phyloP scores from a whole-genome alignment of 2,113 vertebrate species.

The Willisornis vidua region DNA sequence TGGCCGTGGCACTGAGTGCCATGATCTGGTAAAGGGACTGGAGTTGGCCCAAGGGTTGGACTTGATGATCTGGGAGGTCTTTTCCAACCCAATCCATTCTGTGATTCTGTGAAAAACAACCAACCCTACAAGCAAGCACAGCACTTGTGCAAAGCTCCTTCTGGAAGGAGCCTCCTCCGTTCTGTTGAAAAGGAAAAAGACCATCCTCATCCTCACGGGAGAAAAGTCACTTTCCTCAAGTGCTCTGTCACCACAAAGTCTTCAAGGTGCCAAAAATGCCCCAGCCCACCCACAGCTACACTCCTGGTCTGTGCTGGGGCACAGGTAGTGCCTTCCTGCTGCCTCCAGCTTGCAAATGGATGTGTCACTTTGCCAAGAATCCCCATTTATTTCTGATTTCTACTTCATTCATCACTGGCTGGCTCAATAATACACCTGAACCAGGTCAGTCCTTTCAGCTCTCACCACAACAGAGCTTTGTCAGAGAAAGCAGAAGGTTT shows the following conservation, averaged over 20 bases:
- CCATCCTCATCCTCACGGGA: neutral
- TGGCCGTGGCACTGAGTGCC: too few relatives aligned
- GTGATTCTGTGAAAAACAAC: neutral
- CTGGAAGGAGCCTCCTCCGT: neutral
- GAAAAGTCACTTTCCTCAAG: neutral
- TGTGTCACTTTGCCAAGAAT: neutral
- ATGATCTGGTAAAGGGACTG: too few relatives aligned
- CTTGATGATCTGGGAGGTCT: too few relatives aligned
- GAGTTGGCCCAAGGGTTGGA: too few relatives aligned
- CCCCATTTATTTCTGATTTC: neutral
- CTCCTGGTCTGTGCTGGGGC: neutral
- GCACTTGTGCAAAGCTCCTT: neutral
- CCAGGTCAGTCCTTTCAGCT: neutral
- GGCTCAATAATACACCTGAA: neutral
- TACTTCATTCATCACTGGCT: neutral
- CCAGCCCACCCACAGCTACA: neutral
- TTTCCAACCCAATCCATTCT: too few relatives aligned
- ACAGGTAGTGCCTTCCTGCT: neutral
- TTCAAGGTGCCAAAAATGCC: neutral
- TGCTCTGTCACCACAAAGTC: neutral
- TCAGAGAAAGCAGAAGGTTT: neutral
- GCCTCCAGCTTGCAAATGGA: neutral
- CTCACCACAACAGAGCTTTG: neutral
- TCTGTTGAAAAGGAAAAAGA: neutral
- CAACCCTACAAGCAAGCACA: neutral